Percentiles rank a stretch among this genome's conserved stretches.
phyloP scores from a whole-genome alignment of 2,797 vertebrate genomes.

The Trichosurus vulpecula region DNA sequence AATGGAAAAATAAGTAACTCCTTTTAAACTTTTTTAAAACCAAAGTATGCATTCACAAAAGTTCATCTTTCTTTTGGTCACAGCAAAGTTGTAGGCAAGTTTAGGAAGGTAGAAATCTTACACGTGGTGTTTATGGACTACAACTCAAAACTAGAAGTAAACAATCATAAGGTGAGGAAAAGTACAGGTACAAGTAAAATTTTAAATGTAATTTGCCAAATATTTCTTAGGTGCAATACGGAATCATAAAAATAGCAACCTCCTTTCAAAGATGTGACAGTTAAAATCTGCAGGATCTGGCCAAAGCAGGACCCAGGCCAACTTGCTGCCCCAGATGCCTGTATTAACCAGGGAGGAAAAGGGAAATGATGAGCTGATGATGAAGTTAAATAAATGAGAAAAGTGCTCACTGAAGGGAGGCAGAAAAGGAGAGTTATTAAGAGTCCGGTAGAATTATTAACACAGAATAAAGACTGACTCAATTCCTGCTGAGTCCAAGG shows the following conservation, averaged over 20 bases:
- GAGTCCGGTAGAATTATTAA: background rate
- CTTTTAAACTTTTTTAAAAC: background rate
- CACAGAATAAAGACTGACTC: background rate
- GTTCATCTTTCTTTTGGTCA: background rate
- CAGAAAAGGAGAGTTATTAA: background rate
- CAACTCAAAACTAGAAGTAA: background rate
- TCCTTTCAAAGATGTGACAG: background rate
- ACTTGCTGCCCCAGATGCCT: background rate
- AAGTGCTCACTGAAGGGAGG: background rate
- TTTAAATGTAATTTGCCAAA: background rate
- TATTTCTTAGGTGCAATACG: background rate
- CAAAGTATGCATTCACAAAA: background rate
- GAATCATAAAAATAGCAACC: background rate
- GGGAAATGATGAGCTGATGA: background rate
- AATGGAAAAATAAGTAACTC: background rate
- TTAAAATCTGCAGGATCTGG: background rate
- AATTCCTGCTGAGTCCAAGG: background rate
- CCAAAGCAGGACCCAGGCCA: background rate
- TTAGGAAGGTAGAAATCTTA: background rate
- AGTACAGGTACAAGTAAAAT: background rate
- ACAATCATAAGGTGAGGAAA: background rate
- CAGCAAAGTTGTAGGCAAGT: background rate
- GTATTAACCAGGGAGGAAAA: background rate
- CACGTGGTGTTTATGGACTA: background rate
- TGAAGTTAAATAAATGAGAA: background rate